A percentile compares a stretch with the other conserved stretches of the same genome.
Evolutionary conservation across 2,888 invertebrate genomes (phyloP).

Genomic region (Homarus gammarus): DNA sequence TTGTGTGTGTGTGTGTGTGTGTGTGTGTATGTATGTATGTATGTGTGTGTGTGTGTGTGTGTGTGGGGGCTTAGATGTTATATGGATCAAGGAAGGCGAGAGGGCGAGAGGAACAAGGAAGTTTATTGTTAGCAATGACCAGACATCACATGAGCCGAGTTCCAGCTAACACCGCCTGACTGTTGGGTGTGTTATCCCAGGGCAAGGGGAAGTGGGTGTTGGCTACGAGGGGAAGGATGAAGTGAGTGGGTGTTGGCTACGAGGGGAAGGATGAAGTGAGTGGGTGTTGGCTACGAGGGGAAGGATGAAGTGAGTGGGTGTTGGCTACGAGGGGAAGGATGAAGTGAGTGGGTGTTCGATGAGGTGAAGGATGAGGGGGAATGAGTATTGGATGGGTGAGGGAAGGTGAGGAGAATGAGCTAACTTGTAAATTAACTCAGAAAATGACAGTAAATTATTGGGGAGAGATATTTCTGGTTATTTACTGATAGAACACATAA

Average conservation of each 20-base stretch:
- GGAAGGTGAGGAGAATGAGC: no score
- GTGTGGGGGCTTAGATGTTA: background rate
- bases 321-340: background rate
- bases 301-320: background rate
- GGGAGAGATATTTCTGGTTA: no score
- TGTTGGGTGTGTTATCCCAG: background rate
- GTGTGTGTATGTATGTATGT: constrained; percentile 6
- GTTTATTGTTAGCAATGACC: background rate
- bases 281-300: background rate
- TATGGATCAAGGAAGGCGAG: background rate
- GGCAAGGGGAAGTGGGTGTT: background rate
- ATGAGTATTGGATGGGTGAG: no score
- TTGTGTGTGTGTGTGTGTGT: constrained; percentile 11
- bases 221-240: background rate
- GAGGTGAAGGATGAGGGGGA: no score
- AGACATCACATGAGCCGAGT: background rate
- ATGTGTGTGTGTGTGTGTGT: no score
- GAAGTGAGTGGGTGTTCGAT: background rate
- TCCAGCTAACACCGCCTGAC: background rate
- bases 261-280: background rate
- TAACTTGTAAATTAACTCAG: no score
- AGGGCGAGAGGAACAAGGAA: no score
- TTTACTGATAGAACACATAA: no score
- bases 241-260: background rate
- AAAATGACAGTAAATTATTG: no score